Evolutionary conservation across 2,113 vertebrate species (phyloP).

Genomic region (Phalacrocorax pelagicus): DNA sequence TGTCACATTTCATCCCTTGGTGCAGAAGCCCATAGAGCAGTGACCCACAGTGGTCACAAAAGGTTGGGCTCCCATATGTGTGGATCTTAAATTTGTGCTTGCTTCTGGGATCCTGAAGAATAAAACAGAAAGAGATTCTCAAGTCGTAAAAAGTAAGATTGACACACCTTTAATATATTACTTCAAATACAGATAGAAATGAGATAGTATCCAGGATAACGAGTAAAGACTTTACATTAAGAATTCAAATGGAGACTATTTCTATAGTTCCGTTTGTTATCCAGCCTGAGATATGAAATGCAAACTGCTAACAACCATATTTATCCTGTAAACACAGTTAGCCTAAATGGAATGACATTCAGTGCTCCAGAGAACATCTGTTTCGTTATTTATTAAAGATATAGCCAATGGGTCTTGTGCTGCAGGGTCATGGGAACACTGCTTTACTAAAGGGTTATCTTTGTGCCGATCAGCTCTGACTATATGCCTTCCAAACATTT

Average conservation of each 20-base stretch:
- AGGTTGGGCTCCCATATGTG: slow-evolving; percentile 94
- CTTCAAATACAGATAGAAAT: not conserved
- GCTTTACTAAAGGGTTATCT: not conserved
- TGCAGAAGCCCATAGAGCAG: slow-evolving; percentile 96
- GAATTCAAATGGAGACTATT: not conserved
- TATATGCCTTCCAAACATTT: not conserved
- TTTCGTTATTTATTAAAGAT: not conserved
- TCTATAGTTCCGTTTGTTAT: not conserved
- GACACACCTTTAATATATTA: not conserved
- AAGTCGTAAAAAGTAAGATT: not conserved
- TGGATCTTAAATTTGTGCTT: slow-evolving; percentile 99
- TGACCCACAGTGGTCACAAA: slow-evolving; percentile 96
- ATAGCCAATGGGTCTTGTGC: not conserved
- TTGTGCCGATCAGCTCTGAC: not conserved
- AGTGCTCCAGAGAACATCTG: slow-evolving; percentile 28
- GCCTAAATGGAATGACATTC: not conserved
- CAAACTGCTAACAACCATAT: not conserved
- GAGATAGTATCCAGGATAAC: rapidly evolving
- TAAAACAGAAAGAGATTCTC: not conserved
- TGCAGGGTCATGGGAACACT: slow-evolving; percentile 45
- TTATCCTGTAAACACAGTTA: not conserved
- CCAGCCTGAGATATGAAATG: not conserved
- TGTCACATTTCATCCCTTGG: slow-evolving; percentile 99
- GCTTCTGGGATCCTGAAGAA: slow-evolving; percentile 91
- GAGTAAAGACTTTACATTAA: not conserved